phyloP scores from a whole-genome alignment of 2,797 vertebrate species.

The Protosalanx chinensis region DNA sequence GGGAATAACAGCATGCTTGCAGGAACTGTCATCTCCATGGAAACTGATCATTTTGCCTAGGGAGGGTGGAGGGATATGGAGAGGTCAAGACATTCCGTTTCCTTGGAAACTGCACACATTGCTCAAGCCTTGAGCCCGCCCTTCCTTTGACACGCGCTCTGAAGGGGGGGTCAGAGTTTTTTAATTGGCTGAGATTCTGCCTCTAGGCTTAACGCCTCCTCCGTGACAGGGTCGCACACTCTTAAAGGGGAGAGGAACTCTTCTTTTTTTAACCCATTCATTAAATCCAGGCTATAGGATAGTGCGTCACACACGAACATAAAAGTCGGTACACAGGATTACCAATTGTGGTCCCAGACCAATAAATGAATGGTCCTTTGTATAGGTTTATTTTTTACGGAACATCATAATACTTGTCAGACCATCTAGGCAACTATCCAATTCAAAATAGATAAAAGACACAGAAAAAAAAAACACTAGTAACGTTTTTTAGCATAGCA shows the following conservation, averaged over 20 bases:
- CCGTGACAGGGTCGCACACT: slow-evolving; percentile 27
- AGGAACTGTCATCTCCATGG: slow-evolving; percentile 57
- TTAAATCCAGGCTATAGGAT: slow-evolving; percentile 6
- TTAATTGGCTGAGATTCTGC: slow-evolving; percentile 58
- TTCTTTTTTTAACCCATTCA: slow-evolving; percentile 26
- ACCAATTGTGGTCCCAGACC: not conserved
- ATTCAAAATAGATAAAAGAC: too few relatives aligned
- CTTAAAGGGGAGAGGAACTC: slow-evolving; percentile 57
- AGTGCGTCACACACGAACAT: slow-evolving; percentile 2
- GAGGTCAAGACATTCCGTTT: slow-evolving; percentile 58
- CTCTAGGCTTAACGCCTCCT: slow-evolving; percentile 51
- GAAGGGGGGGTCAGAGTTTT: slow-evolving; percentile 42
- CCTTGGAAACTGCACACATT: slow-evolving; percentile 60
- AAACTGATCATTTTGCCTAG: slow-evolving; percentile 49
- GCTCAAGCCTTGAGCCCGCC: slow-evolving; percentile 41
- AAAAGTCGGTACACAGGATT: slow-evolving; percentile 17
- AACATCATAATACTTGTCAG: not conserved
- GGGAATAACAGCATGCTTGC: slow-evolving; percentile 49
- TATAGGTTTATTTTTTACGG: not conserved
- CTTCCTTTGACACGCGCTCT: slow-evolving; percentile 37
- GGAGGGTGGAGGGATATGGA: slow-evolving; percentile 48
- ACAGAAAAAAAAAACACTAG: too few relatives aligned
- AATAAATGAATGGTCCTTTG: not conserved
- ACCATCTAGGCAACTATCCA: too few relatives aligned
- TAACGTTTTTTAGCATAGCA: too few relatives aligned